phyloP scores from a whole-genome alignment of 2,888 invertebrate genomes.

The Chrysina gloriosa region DNA sequence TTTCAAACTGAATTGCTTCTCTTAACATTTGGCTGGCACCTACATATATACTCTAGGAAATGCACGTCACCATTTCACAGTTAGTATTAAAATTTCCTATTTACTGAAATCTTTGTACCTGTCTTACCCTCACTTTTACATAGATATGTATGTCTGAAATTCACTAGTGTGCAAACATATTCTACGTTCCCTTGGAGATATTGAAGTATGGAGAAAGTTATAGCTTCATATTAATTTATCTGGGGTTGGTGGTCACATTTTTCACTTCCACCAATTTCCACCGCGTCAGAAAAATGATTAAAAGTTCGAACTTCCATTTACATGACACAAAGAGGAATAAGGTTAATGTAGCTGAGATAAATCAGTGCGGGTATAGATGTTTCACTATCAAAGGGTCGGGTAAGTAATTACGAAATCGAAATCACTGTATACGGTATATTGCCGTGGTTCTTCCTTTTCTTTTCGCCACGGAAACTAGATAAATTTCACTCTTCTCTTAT shows the following conservation, averaged over 20 bases:
- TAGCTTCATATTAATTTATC: constrained; percentile 3
- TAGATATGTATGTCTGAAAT: too few relatives aligned
- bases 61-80: too few relatives aligned
- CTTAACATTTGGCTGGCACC: too few relatives aligned
- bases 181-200: too few relatives aligned
- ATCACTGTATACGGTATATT: constrained; percentile 3
- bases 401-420: constrained; percentile 47
- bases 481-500: not conserved
- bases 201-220: too few relatives aligned
- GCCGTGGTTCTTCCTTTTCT: not conserved
- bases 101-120: too few relatives aligned
- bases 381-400: constrained; percentile 42
- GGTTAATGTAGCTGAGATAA: constrained; percentile 42
- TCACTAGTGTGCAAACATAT: too few relatives aligned
- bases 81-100: too few relatives aligned
- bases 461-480: not conserved
- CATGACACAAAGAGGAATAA: constrained; percentile 38
- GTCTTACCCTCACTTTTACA: too few relatives aligned
- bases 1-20: too few relatives aligned
- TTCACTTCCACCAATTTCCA: constrained; percentile 1
- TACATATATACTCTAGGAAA: too few relatives aligned
- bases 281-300: constrained; percentile 3
- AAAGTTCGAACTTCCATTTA: constrained; percentile 31
- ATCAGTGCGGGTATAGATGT: constrained; percentile 31
- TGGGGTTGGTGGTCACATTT: constrained; percentile 15